Conservation (phyloP, 2,113 vertebrate species). For the Albula glossodonta region DNA sequence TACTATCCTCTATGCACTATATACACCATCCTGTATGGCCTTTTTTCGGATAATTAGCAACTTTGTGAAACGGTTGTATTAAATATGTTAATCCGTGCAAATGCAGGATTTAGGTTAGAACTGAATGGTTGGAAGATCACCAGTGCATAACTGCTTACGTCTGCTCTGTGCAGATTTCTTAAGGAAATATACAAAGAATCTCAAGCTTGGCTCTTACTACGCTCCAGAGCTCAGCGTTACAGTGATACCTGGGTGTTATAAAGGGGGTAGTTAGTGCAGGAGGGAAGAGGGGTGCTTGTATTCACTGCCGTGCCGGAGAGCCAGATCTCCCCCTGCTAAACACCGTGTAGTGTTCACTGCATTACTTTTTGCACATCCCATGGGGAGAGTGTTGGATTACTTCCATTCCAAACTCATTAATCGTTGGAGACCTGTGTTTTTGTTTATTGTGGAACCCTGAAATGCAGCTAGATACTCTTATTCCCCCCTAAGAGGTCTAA, state of each 20-base stretch:
- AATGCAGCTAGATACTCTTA: neutral
- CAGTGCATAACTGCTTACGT: neutral
- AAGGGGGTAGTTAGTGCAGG: neutral
- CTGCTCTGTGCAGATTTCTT: neutral
- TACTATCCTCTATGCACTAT: too few relatives aligned
- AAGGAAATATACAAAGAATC: neutral
- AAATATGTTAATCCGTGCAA: neutral
- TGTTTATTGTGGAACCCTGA: too few relatives aligned
- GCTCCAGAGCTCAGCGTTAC: neutral
- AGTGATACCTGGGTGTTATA: neutral
- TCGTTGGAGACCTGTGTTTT: neutral
- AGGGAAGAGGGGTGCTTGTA: neutral
- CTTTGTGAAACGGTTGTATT: neutral
- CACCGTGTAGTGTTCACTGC: neutral
- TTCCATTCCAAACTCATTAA: neutral
- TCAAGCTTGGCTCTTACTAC: neutral
- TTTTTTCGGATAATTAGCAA: too few relatives aligned
- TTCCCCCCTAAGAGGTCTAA: neutral
- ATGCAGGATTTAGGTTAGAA: neutral
- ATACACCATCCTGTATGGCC: too few relatives aligned
- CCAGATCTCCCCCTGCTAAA: neutral
- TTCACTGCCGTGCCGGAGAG: too few relatives aligned
- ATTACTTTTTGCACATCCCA: neutral
- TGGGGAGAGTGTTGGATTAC: neutral
- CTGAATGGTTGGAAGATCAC: neutral